Evolutionary conservation across 1,140 invertebrate genomes (phyloP).

Genomic region (Papilio machaon): DNA sequence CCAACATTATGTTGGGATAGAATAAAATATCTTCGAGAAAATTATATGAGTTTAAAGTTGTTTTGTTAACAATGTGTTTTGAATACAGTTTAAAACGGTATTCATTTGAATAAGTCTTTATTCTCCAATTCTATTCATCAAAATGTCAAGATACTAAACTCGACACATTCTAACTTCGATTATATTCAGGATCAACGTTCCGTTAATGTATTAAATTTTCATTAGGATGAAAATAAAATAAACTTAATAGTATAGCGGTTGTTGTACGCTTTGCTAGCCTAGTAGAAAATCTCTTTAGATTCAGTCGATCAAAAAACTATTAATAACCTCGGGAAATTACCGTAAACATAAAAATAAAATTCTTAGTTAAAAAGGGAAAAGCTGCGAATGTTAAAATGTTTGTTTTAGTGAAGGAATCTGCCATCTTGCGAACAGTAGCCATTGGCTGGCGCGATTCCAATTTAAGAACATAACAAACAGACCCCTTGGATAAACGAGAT

Average conservation of each 20-base stretch:
- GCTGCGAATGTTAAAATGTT: conserved; percentile 9
- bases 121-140: conserved; percentile 1
- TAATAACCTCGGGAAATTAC: background rate
- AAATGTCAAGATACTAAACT: background rate
- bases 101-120: conserved; percentile 4
- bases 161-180: conserved; percentile 1
- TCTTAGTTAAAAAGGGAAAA: background rate
- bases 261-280: background rate
- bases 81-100: background rate
- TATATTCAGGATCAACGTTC: background rate
- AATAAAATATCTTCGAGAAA: background rate
- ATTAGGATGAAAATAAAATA: background rate
- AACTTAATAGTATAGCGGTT: no score
- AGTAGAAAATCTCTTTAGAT: no score
- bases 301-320: background rate
- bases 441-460: conserved; percentile 35
- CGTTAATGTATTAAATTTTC: conserved; percentile 5
- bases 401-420: background rate
- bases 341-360: background rate
- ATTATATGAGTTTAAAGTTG: background rate
- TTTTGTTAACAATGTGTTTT: background rate
- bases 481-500: conserved; percentile 24
- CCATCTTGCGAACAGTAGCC: conserved; percentile 8
- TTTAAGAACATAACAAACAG: conserved; percentile 33
- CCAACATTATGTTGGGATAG: no score